These are phyloP conservation scores for Oryzias woworae DNA, from an alignment of 2,113 vertebrate genomes.

Conservation along the genomic window DNA sequence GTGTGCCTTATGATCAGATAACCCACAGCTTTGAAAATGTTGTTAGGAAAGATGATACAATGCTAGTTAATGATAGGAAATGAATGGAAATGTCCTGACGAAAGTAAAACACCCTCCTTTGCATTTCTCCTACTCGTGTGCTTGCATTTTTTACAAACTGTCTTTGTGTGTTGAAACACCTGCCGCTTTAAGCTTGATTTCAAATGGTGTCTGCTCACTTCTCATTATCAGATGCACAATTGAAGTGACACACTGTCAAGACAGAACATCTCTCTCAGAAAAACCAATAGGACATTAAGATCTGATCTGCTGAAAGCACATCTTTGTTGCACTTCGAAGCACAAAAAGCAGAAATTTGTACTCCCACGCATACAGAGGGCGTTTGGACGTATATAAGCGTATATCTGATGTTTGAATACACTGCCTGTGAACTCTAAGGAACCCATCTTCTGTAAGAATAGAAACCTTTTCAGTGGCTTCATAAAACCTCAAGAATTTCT, in stretches of 20 bases:
- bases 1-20: background rate
- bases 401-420: constrained; percentile 19
- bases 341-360: constrained; percentile 18
- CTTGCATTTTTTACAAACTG: constrained; percentile 29
- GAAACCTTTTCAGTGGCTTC: constrained; percentile 11
- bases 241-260: constrained; percentile 23
- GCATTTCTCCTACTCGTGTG: constrained; percentile 23
- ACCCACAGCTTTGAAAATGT: too few relatives aligned
- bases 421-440: constrained; percentile 14
- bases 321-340: constrained; percentile 14
- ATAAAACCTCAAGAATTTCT: constrained; percentile 10
- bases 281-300: constrained; percentile 19
- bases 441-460: constrained; percentile 7
- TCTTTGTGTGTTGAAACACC: constrained; percentile 11
- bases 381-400: constrained; percentile 6
- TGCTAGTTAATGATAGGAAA: constrained; percentile 14
- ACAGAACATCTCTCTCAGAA: constrained; percentile 11
- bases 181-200: constrained; percentile 26
- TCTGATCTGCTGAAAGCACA: constrained; percentile 13
- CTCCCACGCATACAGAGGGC: background rate
- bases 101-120: constrained; percentile 32
- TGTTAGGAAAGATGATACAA: too few relatives aligned
- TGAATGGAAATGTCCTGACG: background rate
- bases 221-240: constrained; percentile 30
- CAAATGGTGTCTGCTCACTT: constrained; percentile 22